Evolutionary conservation across 2,797 vertebrate species (phyloP).

Genomic region (Enteromius afrohamiltoni): DNA sequence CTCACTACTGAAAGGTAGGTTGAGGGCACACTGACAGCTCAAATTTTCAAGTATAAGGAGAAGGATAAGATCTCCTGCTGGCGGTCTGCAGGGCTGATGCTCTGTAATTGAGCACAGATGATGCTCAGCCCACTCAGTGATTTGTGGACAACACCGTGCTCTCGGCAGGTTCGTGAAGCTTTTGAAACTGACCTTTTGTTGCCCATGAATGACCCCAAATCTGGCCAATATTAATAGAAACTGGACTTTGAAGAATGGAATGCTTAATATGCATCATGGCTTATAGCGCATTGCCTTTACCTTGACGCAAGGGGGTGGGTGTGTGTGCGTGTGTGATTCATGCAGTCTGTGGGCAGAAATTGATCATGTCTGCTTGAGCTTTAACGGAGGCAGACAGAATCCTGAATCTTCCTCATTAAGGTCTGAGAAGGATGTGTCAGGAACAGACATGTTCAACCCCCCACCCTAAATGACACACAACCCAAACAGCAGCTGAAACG

Average conservation of each 20-base stretch:
- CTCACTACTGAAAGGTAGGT: constrained; percentile 5
- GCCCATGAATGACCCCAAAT: constrained; percentile 9
- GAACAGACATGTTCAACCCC: constrained; percentile 36
- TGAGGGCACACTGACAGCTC: constrained; percentile 3
- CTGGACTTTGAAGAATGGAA: background rate
- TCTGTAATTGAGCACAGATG: constrained; percentile 30
- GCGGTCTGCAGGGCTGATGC: constrained; percentile 3
- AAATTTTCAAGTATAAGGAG: constrained; percentile 1
- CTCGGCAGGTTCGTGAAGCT: constrained; percentile 11
- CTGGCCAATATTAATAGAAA: constrained; percentile 11
- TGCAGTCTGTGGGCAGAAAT: constrained; percentile 39
- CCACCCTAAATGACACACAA: background rate
- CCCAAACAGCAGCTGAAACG: constrained; percentile 25
- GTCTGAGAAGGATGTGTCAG: constrained; percentile 40
- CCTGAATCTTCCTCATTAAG: constrained; percentile 38
- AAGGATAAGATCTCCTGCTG: constrained; percentile 3
- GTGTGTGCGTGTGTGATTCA: constrained; percentile 54
- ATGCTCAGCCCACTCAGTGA: constrained; percentile 10
- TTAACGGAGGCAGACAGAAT: constrained; percentile 23
- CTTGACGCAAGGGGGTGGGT: constrained; percentile 45
- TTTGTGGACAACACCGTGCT: constrained; percentile 10
- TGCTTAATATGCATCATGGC: constrained; percentile 15
- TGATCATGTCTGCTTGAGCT: constrained; percentile 38
- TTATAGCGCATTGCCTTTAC: constrained; percentile 37
- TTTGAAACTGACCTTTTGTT: constrained; percentile 14